A percentile compares a stretch with the other conserved stretches of the same genome.
phyloP scores from a whole-genome alignment of 1,140 invertebrate genomes.

The Zelostemma sp. region DNA sequence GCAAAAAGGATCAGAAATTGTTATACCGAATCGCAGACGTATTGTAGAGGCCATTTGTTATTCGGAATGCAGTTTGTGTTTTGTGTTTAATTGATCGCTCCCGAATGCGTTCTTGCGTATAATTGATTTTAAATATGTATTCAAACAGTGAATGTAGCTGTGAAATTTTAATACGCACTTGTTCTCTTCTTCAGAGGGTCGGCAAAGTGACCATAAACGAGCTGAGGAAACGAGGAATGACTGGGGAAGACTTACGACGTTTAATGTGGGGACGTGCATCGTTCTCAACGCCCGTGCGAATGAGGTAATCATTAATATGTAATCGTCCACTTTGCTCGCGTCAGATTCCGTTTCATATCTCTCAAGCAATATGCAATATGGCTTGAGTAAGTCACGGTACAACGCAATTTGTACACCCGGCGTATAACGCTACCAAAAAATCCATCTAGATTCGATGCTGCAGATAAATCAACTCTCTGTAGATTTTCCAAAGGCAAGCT shows the following conservation, averaged over 20 bases:
- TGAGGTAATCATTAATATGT: slow-evolving; percentile 70
- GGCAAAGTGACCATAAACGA: slow-evolving; percentile 89
- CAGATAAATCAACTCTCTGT: neutral
- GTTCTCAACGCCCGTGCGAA: slow-evolving; percentile 86
- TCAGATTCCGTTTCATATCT: slow-evolving; percentile 44
- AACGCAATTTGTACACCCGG: neutral
- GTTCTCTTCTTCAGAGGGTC: slow-evolving; percentile 75
- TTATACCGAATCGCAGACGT: neutral
- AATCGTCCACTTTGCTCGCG: slow-evolving; percentile 43
- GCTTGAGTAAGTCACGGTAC: slow-evolving; percentile 10
- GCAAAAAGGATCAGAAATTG: neutral
- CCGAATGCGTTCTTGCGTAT: no score
- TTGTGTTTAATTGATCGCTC: no score
- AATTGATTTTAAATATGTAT: no score
- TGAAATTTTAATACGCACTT: neutral
- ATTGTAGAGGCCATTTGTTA: neutral
- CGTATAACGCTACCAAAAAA: neutral
- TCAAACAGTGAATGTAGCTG: no score
- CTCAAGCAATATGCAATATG: slow-evolving; percentile 36
- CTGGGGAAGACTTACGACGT: slow-evolving; percentile 85
- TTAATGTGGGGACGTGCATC: slow-evolving; percentile 91
- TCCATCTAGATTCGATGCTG: neutral
- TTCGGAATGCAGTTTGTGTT: no score
- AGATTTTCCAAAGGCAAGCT: slow-evolving; percentile 1
- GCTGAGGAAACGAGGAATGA: slow-evolving; percentile 84